phyloP scores from a whole-genome alignment of 1,140 invertebrate genomes.

The Brachionus paranguensis region DNA sequence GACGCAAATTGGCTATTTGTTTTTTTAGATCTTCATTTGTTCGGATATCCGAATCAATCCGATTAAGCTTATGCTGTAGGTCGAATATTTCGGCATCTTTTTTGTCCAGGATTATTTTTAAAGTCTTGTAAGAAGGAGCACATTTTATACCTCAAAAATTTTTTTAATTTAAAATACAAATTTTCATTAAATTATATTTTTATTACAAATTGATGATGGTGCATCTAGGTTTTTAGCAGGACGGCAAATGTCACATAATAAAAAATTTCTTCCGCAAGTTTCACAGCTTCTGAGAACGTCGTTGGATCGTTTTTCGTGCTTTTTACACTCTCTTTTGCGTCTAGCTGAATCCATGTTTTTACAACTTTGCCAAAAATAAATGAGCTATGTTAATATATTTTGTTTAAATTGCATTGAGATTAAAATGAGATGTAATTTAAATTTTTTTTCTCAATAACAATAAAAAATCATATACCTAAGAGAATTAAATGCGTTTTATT shows the following conservation, averaged over 20 bases:
- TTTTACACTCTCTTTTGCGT: slow-evolving; percentile 7
- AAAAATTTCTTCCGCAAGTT: slow-evolving; percentile 9
- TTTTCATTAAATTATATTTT: not conserved
- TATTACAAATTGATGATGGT: slow-evolving; percentile 27
- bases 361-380: not conserved
- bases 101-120: slow-evolving; percentile 21
- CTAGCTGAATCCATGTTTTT: not conserved
- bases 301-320: slow-evolving; percentile 16
- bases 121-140: slow-evolving; percentile 5
- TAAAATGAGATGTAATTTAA: not conserved
- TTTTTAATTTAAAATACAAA: not conserved
- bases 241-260: slow-evolving; percentile 9
- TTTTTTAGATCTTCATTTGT: slow-evolving; percentile 27
- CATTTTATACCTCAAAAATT: not conserved
- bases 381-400: not conserved
- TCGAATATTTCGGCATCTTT: slow-evolving; percentile 30
- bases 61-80: not conserved
- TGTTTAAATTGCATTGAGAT: not conserved
- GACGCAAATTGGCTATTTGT: not conserved
- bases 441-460: not conserved
- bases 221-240: not conserved
- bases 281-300: slow-evolving; percentile 2
- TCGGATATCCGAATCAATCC: not conserved
- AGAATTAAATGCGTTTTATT: not conserved
- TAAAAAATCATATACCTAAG: not conserved